phyloP scores from a whole-genome alignment of 1,140 invertebrate species.

The Samia ricini region DNA sequence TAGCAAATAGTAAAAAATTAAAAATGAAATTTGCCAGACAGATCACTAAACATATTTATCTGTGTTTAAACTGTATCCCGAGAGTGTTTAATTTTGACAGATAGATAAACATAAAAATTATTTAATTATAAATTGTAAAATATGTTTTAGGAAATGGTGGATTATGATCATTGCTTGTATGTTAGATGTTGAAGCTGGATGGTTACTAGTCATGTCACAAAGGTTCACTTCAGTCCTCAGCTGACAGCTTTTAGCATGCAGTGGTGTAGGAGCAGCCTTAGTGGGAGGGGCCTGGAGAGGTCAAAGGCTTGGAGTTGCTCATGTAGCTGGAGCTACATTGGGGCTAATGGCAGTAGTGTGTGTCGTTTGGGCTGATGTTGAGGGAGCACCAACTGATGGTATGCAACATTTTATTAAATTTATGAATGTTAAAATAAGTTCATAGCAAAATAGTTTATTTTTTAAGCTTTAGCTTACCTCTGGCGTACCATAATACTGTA shows the following conservation, averaged over 20 bases:
- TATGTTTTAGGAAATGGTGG: constrained; percentile 57
- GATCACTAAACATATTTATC: too few relatives aligned
- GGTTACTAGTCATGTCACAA: constrained; percentile 69
- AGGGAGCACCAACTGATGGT: constrained; percentile 83
- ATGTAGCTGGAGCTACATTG: constrained; percentile 89
- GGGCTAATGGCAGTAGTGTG: constrained; percentile 91
- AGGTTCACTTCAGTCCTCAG: constrained; percentile 71
- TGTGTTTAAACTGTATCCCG: too few relatives aligned
- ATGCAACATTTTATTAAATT: constrained; percentile 27
- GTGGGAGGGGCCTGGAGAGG: constrained; percentile 84
- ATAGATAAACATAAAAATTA: too few relatives aligned
- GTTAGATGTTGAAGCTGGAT: constrained; percentile 82
- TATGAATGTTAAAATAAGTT: too few relatives aligned
- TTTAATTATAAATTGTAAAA: neutral
- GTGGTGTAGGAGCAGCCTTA: constrained; percentile 90
- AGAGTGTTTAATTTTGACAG: too few relatives aligned
- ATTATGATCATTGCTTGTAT: constrained; percentile 55
- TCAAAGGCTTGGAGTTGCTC: constrained; percentile 83
- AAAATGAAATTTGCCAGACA: too few relatives aligned
- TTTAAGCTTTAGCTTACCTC: too few relatives aligned
- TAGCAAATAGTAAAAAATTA: too few relatives aligned
- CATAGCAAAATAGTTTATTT: neutral
- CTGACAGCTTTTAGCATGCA: constrained; percentile 91
- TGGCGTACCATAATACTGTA: too few relatives aligned
- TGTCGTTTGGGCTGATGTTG: constrained; percentile 90